phyloP scores from a whole-genome alignment of 2,888 invertebrate species.

The Phoenoteleia sp. region DNA sequence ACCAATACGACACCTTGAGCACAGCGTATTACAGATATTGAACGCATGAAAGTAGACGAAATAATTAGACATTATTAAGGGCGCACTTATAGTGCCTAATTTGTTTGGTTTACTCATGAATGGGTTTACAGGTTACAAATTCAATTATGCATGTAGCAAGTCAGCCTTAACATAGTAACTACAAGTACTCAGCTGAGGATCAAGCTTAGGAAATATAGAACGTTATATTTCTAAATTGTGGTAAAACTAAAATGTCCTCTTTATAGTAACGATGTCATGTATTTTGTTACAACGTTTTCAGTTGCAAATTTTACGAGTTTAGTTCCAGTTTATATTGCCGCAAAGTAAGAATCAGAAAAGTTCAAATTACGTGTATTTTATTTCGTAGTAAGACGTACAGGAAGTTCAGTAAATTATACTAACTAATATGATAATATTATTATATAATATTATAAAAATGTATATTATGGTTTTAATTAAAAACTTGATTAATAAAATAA shows the following conservation, averaged over 20 bases:
- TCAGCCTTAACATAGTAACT: background rate
- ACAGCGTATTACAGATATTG: slow-evolving; percentile 24
- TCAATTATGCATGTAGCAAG: slow-evolving; percentile 3
- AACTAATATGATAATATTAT: too few relatives aligned
- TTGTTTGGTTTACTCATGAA: background rate
- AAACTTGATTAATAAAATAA: too few relatives aligned
- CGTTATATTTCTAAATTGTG: slow-evolving; percentile 6
- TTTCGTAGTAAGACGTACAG: too few relatives aligned
- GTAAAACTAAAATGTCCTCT: slow-evolving; percentile 2
- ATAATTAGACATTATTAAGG: slow-evolving; percentile 36
- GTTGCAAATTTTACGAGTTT: slow-evolving; percentile 12
- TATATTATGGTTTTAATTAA: too few relatives aligned
- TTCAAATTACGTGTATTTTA: background rate
- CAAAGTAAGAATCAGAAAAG: background rate
- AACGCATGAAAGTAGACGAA: slow-evolving; percentile 26
- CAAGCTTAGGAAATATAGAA: background rate
- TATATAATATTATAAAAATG: too few relatives aligned
- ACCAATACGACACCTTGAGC: slow-evolving; percentile 25
- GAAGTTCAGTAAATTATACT: too few relatives aligned
- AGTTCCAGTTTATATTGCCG: background rate
- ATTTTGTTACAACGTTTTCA: slow-evolving; percentile 7
- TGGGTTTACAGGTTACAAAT: slow-evolving; percentile 14
- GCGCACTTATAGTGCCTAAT: slow-evolving; percentile 23
- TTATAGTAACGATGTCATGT: background rate
- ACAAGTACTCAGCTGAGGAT: background rate